Evolutionary conservation across 2,888 invertebrate species (phyloP).

Genomic region (Hymenopus coronatus): DNA sequence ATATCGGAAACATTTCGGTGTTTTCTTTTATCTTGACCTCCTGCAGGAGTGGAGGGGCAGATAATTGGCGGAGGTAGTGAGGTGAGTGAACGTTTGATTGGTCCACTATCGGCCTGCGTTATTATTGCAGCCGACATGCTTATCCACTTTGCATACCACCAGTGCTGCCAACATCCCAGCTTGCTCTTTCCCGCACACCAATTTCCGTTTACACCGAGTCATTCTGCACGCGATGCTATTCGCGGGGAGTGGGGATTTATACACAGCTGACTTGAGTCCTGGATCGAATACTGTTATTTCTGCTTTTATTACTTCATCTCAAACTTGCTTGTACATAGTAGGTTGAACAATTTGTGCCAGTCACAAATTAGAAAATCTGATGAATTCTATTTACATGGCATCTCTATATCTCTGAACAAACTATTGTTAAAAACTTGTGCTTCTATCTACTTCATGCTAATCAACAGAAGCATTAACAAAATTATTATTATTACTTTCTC

Average conservation of each 20-base stretch:
- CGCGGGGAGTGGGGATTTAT: neutral
- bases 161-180: neutral
- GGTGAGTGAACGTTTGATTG: neutral
- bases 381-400: too few species aligned
- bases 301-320: too few species aligned
- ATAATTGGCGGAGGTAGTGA: neutral
- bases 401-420: too few species aligned
- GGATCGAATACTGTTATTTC: neutral
- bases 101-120: neutral
- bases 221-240: neutral
- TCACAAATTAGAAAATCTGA: too few species aligned
- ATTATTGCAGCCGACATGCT: neutral
- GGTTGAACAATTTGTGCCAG: too few species aligned
- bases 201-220: neutral
- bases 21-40: neutral
- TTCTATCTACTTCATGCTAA: too few species aligned
- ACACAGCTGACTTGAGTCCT: neutral
- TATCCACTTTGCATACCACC: neutral
- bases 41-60: neutral
- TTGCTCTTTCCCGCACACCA: neutral
- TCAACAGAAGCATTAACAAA: too few species aligned
- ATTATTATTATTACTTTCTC: too few species aligned
- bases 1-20: neutral
- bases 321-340: too few species aligned
- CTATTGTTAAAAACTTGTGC: too few species aligned